These are phyloP conservation scores for Acanthisitta chloris DNA, from an alignment of 2,113 vertebrate genomes.

Conservation along the genomic window DNA sequence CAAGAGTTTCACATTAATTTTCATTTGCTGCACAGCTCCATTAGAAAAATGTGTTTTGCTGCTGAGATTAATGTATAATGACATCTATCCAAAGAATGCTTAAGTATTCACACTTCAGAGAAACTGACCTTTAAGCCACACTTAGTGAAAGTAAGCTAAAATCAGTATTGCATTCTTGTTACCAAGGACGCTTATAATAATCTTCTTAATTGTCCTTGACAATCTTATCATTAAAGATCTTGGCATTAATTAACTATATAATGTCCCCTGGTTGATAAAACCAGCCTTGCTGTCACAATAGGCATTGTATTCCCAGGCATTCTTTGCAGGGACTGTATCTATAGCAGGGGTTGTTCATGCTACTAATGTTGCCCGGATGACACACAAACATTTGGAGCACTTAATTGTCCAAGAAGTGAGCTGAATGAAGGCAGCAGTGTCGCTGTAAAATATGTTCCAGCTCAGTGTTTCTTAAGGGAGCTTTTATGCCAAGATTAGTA, in stretches of 20 bases:
- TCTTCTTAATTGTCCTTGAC: constrained; percentile 81
- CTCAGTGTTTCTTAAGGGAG: constrained; percentile 74
- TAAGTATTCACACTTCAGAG: constrained; percentile 77
- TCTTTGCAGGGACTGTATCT: constrained; percentile 71
- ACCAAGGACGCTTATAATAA: constrained; percentile 83
- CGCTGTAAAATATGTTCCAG: constrained; percentile 73
- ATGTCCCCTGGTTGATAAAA: constrained; percentile 66
- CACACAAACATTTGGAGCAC: constrained; percentile 78
- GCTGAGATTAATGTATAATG: constrained; percentile 63
- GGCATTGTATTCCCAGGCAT: constrained; percentile 62
- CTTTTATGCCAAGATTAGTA: constrained; percentile 84
- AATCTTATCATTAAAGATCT: constrained; percentile 78
- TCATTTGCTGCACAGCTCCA: constrained; percentile 2
- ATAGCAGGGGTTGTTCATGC: constrained; percentile 55
- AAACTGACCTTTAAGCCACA: constrained; percentile 79
- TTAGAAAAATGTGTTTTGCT: constrained; percentile 43
- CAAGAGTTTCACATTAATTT: constrained; percentile 14
- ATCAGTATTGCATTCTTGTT: constrained; percentile 75
- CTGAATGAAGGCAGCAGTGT: constrained; percentile 76
- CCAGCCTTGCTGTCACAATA: constrained; percentile 73
- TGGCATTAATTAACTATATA: constrained; percentile 78
- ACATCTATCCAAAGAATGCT: constrained; percentile 66
- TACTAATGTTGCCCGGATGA: constrained; percentile 73
- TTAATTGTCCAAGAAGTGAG: constrained; percentile 78
- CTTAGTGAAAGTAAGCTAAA: constrained; percentile 78